Percentiles rank a stretch among this genome's conserved stretches.
These are phyloP conservation scores for Oryzias melastigma DNA, from an alignment of 2,113 vertebrate species.

Conservation along the genomic window DNA sequence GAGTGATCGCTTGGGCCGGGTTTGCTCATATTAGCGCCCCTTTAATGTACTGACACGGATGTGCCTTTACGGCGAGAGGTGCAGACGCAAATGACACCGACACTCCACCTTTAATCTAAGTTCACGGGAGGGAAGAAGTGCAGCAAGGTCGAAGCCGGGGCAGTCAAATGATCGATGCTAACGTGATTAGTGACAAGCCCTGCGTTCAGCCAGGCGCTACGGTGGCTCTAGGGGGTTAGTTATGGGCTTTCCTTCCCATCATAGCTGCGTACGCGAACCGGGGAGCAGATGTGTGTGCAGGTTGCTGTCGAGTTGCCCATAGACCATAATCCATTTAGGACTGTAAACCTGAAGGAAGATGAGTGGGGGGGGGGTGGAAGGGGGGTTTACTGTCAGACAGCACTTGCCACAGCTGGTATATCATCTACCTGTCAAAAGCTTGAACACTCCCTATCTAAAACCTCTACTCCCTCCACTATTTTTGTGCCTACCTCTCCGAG, in stretches of 20 bases:
- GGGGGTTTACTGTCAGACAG: constrained; percentile 61
- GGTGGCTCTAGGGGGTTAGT: constrained; percentile 27
- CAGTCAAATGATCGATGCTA: constrained; percentile 59
- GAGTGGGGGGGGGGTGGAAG: constrained; percentile 18
- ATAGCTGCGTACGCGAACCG: constrained; percentile 18
- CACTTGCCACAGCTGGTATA: constrained; percentile 40
- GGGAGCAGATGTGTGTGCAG: constrained; percentile 41
- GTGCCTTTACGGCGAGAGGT: constrained; percentile 8
- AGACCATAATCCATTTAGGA: constrained; percentile 70
- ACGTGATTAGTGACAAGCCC: constrained; percentile 59
- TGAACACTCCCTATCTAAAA: constrained; percentile 35
- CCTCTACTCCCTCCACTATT: constrained; percentile 6
- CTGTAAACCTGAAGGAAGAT: constrained; percentile 55
- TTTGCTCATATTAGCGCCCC: constrained; percentile 19
- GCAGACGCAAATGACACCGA: constrained; percentile 6
- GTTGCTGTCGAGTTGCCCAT: constrained; percentile 46
- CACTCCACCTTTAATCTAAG: constrained; percentile 1
- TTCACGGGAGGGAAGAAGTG: constrained; percentile 10
- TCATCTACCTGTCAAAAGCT: constrained; percentile 56
- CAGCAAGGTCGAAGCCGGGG: constrained; percentile 51
- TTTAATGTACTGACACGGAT: constrained; percentile 32
- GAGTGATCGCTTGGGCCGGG: constrained; percentile 24
- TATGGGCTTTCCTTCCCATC: constrained; percentile 35
- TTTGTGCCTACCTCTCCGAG: not conserved
- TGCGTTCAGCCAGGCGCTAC: constrained; percentile 31